Base-by-base conservation (phyloP, 2,113 vertebrate species). In the Arothron firmamentum region DNA sequence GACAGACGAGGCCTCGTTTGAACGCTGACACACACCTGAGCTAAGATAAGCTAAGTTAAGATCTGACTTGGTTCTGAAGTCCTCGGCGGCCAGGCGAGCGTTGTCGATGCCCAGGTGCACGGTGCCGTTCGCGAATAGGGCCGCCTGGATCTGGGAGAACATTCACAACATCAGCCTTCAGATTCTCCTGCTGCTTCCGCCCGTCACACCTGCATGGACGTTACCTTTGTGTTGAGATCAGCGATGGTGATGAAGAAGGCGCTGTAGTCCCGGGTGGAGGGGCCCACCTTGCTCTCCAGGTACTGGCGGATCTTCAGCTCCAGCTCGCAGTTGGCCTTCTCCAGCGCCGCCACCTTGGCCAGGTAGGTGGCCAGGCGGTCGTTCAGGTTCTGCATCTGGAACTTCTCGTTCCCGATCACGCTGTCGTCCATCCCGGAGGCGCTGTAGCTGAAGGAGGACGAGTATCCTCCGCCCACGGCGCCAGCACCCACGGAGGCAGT, bases 11-110 rank as follows among this genome's bases (percentile, higher is more conserved):
- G 48, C 12, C 15, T 17, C 51, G 13, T 3, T 49, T 10, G 9
- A 20, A 19, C 18, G n/a, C 19, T 50, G 34, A 38, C 34, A 38
- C 9, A 38, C 34, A 12, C 7, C 11, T 28, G 3, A 28, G n/a
- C 46, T n/a, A 17, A 8, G 17, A 5, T 2, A 17, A 17, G 18
- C 17, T 19, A n/a, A 19, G 47, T 1, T 3, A 11, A n/a, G 12
- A 4, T 2, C 82, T 81, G 42, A 93, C 92, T 93, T 93, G 48
- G 89, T 72, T 67, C 54, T 87, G 81, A 94, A 93, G 82, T 93
- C 92, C 2, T 93, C 92, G 0, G 87, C 75, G 2, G 92, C 91
- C 74, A 93, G 85, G 59, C 90, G 90, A 64, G 92, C 89, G 0
- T 93, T 92, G 23, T 94, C 92, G 0, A 90, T 81, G 2, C 81